These are phyloP conservation scores for Odontocerum albicorne DNA, from an alignment of 2,888 invertebrate species.

Conservation along the genomic window DNA sequence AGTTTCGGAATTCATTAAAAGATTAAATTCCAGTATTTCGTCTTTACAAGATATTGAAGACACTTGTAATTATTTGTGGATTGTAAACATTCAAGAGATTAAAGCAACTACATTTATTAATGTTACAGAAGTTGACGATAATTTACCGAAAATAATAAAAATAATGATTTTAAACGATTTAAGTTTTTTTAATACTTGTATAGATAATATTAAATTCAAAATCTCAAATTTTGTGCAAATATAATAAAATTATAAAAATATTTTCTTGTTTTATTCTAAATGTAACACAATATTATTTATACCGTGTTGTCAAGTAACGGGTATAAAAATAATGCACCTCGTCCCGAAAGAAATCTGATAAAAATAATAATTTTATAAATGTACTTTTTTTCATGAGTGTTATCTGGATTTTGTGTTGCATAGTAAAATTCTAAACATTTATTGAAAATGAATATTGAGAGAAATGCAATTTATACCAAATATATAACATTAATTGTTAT, in stretches of 20 bases:
- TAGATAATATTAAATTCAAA: not conserved
- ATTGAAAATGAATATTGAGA: no score
- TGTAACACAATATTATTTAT: no score
- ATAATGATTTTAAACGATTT: slow-evolving; percentile 11
- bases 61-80: not conserved
- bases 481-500: no score
- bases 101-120: not conserved
- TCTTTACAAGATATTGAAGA: not conserved
- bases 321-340: no score
- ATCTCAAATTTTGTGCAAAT: not conserved
- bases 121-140: not conserved
- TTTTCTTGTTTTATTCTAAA: not conserved
- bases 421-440: no score
- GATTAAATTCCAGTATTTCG: slow-evolving; percentile 5
- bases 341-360: no score
- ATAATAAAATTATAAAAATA: not conserved
- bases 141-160: slow-evolving; percentile 7
- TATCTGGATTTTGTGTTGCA: no score
- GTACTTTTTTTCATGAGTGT: no score
- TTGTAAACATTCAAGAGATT: no score
- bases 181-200: slow-evolving; percentile 3
- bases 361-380: no score
- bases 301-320: no score
- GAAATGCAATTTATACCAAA: no score
- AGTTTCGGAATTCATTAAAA: slow-evolving; percentile 22